phyloP scores from a whole-genome alignment of 2,888 invertebrate species.

The Osedax frankpressi region DNA sequence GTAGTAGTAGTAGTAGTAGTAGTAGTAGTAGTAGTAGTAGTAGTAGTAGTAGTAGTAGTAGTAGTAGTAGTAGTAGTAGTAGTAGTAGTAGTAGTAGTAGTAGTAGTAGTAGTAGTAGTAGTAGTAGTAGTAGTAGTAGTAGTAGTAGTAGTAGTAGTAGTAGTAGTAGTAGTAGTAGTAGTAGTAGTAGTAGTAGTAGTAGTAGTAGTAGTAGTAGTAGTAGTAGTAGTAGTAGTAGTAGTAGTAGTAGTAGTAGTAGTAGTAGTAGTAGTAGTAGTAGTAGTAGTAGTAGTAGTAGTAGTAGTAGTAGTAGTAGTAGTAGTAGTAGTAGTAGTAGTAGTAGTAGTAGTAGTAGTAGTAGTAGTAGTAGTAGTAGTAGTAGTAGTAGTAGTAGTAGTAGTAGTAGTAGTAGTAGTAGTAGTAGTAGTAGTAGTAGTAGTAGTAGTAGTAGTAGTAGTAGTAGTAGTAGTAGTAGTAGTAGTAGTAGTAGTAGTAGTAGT shows the following conservation, averaged over 20 bases:
- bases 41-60: slow-evolving; percentile 12
- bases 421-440: slow-evolving; percentile 6
- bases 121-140: background rate
- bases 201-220: background rate
- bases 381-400: background rate
- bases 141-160: background rate
- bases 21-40: slow-evolving; percentile 10
- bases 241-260: background rate
- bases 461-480: slow-evolving; percentile 25
- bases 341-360: background rate
- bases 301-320: background rate
- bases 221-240: background rate
- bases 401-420: background rate
- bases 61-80: slow-evolving; percentile 11
- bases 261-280: background rate
- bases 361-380: background rate
- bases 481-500: slow-evolving; percentile 25
- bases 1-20: slow-evolving; percentile 7
- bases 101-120: slow-evolving; percentile 7
- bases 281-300: background rate
- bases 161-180: background rate
- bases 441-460: slow-evolving; percentile 24
- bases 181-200: background rate
- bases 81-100: slow-evolving; percentile 12
- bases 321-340: background rate